These are phyloP conservation scores for Lasius fuliginosus DNA, from an alignment of 2,888 invertebrate genomes.

Conservation along the genomic window DNA sequence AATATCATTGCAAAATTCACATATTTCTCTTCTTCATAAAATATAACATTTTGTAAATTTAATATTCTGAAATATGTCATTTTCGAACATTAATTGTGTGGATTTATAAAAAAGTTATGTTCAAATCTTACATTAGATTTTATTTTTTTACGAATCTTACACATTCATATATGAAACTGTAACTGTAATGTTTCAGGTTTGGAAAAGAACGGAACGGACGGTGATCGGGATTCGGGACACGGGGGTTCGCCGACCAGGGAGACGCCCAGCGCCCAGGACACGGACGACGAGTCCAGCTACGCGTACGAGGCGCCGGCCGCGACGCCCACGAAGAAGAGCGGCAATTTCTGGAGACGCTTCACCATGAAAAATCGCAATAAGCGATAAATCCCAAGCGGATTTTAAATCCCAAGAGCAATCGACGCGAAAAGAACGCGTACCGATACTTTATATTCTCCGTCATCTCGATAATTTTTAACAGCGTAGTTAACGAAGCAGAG, in stretches of 20 bases:
- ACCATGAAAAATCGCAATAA: constrained; percentile 91
- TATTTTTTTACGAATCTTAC: too few species aligned
- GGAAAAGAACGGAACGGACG: constrained; percentile 80
- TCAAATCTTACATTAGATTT: background rate
- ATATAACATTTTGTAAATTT: background rate
- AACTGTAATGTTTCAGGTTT: constrained; percentile 70
- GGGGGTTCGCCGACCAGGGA: constrained; percentile 85
- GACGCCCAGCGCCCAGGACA: constrained; percentile 83
- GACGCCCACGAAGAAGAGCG: constrained; percentile 82
- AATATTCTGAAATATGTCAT: background rate
- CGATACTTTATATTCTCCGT: constrained; percentile 65
- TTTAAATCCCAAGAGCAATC: constrained; percentile 3
- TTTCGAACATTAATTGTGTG: background rate
- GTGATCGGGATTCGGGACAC: constrained; percentile 85
- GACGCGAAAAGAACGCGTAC: constrained; percentile 52
- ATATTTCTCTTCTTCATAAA: background rate
- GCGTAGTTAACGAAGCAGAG: constrained; percentile 81
- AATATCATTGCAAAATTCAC: background rate
- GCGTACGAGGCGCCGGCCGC: constrained; percentile 80
- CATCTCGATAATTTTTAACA: constrained; percentile 72
- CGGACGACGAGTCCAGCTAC: constrained; percentile 88
- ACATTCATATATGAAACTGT: background rate
- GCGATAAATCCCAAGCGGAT: constrained; percentile 87
- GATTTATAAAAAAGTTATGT: background rate
- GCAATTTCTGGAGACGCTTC: constrained; percentile 90